Conservation (phyloP, 2,113 vertebrate species). For the Catharus bicknelli region DNA sequence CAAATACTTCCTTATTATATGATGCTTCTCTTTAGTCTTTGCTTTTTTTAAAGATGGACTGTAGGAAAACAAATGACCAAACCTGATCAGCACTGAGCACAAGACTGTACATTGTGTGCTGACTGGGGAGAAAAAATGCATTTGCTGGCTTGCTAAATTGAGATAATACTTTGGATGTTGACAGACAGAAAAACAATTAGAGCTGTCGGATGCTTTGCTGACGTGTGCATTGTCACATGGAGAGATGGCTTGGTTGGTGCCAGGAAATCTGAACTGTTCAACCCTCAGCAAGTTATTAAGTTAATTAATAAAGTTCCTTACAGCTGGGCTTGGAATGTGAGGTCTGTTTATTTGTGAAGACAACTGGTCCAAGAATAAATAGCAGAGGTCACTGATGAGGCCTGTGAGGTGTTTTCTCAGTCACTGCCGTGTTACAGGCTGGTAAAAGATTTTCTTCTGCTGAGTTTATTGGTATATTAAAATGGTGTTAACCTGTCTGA, state of each 20-base stretch:
- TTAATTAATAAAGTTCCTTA: slow-evolving; percentile 50
- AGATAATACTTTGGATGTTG: slow-evolving; percentile 42
- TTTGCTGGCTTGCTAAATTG: slow-evolving; percentile 56
- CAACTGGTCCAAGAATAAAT: neutral
- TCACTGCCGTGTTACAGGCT: neutral
- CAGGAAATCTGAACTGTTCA: slow-evolving; percentile 48
- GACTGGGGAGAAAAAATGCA: neutral
- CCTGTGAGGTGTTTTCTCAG: neutral
- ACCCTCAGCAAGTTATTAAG: slow-evolving; percentile 36
- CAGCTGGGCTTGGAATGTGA: slow-evolving; percentile 17
- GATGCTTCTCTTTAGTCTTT: neutral
- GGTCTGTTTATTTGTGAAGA: slow-evolving; percentile 27
- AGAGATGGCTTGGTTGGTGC: neutral
- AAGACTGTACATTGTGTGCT: neutral
- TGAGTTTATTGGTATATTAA: neutral
- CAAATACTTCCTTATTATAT: slow-evolving; percentile 1
- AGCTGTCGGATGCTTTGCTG: slow-evolving; percentile 43
- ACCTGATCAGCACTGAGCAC: neutral
- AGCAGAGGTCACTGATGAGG: neutral
- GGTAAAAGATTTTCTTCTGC: neutral
- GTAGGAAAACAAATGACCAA: slow-evolving; percentile 10
- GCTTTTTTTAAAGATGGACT: neutral
- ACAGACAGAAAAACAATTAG: slow-evolving; percentile 44
- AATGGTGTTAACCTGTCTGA: neutral
- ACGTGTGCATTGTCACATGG: neutral